Percentiles rank a stretch among this genome's conserved stretches.
Evolutionary conservation across 2,888 invertebrate genomes (phyloP).

Genomic region (Mesoligia furuncula): DNA sequence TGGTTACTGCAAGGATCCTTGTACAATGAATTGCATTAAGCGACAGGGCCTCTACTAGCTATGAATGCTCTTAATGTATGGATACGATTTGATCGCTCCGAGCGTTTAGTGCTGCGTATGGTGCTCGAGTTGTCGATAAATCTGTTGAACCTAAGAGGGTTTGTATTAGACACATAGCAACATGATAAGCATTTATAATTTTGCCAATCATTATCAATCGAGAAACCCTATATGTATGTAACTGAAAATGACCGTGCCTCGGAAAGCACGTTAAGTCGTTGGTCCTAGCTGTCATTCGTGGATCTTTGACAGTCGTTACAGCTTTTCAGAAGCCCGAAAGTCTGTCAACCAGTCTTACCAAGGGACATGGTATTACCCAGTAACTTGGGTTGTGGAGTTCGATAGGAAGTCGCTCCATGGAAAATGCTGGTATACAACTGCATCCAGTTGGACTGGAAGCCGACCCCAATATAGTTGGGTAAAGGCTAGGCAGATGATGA

Average conservation of each 20-base stretch:
- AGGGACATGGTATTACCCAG: too few species aligned
- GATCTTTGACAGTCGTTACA: background rate
- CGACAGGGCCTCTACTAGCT: slow-evolving; percentile 84
- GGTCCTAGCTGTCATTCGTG: background rate
- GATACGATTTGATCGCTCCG: slow-evolving; percentile 85
- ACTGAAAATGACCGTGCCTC: background rate
- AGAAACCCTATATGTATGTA: too few species aligned
- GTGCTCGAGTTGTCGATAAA: slow-evolving; percentile 53
- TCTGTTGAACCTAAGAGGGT: background rate
- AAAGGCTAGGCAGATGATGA: background rate
- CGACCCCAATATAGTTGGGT: background rate
- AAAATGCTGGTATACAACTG: background rate
- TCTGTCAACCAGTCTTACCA: background rate
- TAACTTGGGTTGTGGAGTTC: background rate
- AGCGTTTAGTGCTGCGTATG: slow-evolving; percentile 76
- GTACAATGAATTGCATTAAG: slow-evolving; percentile 89
- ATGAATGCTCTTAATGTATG: slow-evolving; percentile 87
- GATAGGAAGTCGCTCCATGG: background rate
- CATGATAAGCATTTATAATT: background rate
- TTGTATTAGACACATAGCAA: background rate
- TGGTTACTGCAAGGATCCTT: slow-evolving; percentile 80
- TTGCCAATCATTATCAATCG: background rate
- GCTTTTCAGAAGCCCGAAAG: background rate
- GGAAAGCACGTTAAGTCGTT: background rate
- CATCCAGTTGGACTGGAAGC: background rate